Conservation (phyloP, 1,140 invertebrate species). For the Heliothis virescens region DNA sequence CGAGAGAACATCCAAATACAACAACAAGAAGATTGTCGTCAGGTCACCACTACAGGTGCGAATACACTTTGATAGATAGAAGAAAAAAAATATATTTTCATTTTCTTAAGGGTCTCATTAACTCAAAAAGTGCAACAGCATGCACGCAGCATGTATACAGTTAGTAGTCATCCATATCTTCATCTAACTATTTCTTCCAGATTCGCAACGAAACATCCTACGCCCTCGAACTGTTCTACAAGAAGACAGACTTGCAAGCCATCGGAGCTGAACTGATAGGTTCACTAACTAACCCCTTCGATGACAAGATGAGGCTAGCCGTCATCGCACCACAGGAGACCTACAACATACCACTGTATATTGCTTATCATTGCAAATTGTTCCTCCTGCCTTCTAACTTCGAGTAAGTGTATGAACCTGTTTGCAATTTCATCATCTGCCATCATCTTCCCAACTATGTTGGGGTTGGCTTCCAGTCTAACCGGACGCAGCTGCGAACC, state of each 20-base stretch:
- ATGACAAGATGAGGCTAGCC: constrained; percentile 90
- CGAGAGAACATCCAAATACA: constrained; percentile 88
- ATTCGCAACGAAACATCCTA: constrained; percentile 93
- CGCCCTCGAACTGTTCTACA: constrained; percentile 91
- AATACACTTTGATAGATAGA: too few relatives aligned
- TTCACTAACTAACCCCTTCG: constrained; percentile 91
- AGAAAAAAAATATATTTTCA: too few relatives aligned
- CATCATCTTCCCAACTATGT: too few relatives aligned
- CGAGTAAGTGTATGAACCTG: constrained; percentile 65
- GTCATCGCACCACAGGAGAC: constrained; percentile 91
- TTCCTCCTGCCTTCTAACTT: constrained; percentile 90
- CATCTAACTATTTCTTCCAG: constrained; percentile 74
- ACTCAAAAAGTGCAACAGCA: too few relatives aligned
- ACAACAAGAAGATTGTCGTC: constrained; percentile 89
- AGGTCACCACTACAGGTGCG: constrained; percentile 91
- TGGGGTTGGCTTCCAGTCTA: too few relatives aligned
- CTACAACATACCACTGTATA: constrained; percentile 91
- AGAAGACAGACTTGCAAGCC: constrained; percentile 89
- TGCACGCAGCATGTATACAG: too few relatives aligned
- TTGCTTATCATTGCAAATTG: constrained; percentile 93
- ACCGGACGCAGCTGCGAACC: too few relatives aligned
- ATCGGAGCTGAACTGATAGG: constrained; percentile 88
- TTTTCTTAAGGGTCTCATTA: too few relatives aligned
- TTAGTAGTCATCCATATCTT: too few relatives aligned
- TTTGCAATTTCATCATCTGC: background rate